phyloP scores from a whole-genome alignment of 2,888 invertebrate genomes.

The Phrixothrix hirtus region DNA sequence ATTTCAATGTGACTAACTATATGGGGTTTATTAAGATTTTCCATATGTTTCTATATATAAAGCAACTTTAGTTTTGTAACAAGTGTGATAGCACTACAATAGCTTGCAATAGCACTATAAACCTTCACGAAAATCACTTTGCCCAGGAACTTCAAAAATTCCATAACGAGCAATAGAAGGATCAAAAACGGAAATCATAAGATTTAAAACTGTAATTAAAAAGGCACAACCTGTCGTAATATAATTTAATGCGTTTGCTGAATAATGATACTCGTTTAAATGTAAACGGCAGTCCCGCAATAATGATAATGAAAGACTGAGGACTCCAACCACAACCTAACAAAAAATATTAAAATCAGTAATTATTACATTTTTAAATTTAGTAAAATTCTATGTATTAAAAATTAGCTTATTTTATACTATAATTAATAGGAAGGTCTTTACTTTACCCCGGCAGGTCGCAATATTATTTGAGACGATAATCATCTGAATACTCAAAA shows the following conservation, averaged over 20 bases:
- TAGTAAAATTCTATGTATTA: too few relatives aligned
- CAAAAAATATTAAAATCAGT: too few relatives aligned
- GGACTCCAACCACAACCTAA: slow-evolving; percentile 74
- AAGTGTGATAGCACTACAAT: not conserved
- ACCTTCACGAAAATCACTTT: not conserved
- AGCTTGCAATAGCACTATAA: not conserved
- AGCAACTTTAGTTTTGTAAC: too few relatives aligned
- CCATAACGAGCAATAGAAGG: slow-evolving; percentile 66
- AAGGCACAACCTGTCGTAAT: slow-evolving; percentile 71
- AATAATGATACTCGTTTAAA: slow-evolving; percentile 67
- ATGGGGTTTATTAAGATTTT: too few relatives aligned
- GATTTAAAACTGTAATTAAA: slow-evolving; percentile 73
- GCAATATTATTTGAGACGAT: too few relatives aligned
- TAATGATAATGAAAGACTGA: slow-evolving; percentile 74
- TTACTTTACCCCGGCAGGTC: too few relatives aligned
- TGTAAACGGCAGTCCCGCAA: slow-evolving; percentile 78
- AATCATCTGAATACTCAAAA: too few relatives aligned
- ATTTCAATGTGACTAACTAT: too few relatives aligned
- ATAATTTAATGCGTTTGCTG: slow-evolving; percentile 73
- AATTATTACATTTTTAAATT: too few relatives aligned
- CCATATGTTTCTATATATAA: too few relatives aligned
- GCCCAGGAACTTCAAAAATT: slow-evolving; percentile 37
- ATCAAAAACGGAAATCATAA: slow-evolving; percentile 79
- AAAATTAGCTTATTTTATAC: too few relatives aligned
- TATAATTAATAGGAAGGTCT: too few relatives aligned